Base-by-base conservation (phyloP, 2,888 invertebrate genomes). In the Stegana nigrithorax region DNA sequence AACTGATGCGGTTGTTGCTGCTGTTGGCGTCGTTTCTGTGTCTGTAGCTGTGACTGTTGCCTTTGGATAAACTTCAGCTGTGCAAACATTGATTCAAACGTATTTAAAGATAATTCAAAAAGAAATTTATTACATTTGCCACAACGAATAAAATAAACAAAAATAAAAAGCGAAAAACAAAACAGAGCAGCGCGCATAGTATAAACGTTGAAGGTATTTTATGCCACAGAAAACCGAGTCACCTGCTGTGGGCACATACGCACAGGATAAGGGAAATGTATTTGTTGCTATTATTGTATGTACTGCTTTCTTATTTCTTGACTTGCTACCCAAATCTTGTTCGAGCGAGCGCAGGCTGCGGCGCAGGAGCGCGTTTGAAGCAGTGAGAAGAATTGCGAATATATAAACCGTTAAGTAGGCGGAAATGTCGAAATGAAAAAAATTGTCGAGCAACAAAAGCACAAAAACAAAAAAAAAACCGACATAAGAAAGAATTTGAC, bases 91-190 rank as follows among this genome's bases (percentile, higher is more conserved):
- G 36, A 44, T 44, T 19, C 44, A 19, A 29, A 36, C 55, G 67
- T 60, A 62, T 65, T 72, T 72, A 64, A 57, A 75, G 76, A 70
- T 76, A 79, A 75, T 67, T 70, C 71, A 67, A 65, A 67, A 60
- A 70, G 66, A 75, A 73, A 75, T 75, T 79, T 75, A 75, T 75
- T 75, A 73, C 75, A 67, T 68, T 73, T 67, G 58, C 36, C 68
- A 36, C n/a, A 36, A 47, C 32, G 6, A 21, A 14, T 25, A 57
- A 42, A n/a, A 23, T 42, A 39, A 14, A n/a, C n/a, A n/a, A n/a
- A n/a, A n/a, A n/a, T n/a, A n/a, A n/a, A n/a, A n/a, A n/a, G n/a
- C n/a, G n/a, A 36, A 42, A 42, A 39, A 42, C 10, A 23, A n/a
- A 51, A 53, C 4, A 53, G 17, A 1, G 26, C 27, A 27, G 14